phyloP scores from a whole-genome alignment of 2,113 vertebrate genomes.

The Balaenoptera acutorostrata region DNA sequence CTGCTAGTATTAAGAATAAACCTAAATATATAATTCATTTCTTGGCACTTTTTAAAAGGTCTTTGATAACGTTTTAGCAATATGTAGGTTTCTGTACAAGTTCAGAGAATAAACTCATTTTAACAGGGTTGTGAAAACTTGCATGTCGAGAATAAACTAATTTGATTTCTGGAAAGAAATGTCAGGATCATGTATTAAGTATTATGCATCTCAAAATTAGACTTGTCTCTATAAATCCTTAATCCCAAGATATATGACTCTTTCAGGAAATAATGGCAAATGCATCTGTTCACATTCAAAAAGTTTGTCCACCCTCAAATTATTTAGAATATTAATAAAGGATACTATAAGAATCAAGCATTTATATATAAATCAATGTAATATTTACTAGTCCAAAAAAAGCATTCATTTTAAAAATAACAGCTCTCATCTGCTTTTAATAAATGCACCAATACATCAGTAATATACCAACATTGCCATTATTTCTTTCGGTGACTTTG shows the following conservation, averaged over 20 bases:
- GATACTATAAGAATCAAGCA: not conserved
- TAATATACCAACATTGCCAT: not conserved
- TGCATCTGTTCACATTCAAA: slow-evolving; percentile 15
- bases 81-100: slow-evolving; percentile 65
- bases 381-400: not conserved
- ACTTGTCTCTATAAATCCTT: slow-evolving; percentile 41
- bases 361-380: not conserved
- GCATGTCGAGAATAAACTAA: slow-evolving; percentile 59
- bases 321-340: slow-evolving; percentile 21
- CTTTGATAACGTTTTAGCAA: slow-evolving; percentile 73
- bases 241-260: slow-evolving; percentile 3
- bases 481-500: not conserved
- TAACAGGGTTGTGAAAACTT: slow-evolving; percentile 56
- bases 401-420: not conserved
- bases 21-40: slow-evolving; percentile 69
- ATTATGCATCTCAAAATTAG: slow-evolving; percentile 44
- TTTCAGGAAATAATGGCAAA: slow-evolving; percentile 40
- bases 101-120: slow-evolving; percentile 69
- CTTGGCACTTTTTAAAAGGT: slow-evolving; percentile 72
- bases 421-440: not conserved
- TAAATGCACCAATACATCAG: not conserved
- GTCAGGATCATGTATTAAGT: slow-evolving; percentile 45
- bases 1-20: slow-evolving; percentile 75
- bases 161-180: slow-evolving; percentile 62
- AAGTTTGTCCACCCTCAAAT: not conserved